A percentile compares a stretch with the other conserved stretches of the same genome.
Conservation (phyloP, 1,140 invertebrate species). For the Nasonia giraulti region DNA sequence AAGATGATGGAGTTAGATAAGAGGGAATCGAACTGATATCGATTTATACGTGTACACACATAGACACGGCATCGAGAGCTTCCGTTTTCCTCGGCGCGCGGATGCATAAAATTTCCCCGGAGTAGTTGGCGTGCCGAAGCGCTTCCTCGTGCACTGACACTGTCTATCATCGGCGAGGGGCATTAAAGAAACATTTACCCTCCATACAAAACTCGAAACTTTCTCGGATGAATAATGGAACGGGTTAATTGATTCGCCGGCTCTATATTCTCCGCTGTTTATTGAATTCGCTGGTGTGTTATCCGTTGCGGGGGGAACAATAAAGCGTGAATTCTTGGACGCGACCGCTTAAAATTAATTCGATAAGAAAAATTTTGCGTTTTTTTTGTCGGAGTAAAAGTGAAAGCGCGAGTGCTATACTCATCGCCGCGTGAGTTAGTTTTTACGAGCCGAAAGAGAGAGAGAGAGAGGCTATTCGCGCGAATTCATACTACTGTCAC, state of each 20-base stretch:
- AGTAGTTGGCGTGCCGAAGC: neutral
- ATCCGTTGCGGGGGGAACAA: too few relatives aligned
- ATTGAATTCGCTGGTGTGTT: neutral
- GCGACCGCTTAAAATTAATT: too few relatives aligned
- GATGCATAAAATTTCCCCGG: neutral
- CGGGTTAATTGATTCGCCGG: slow-evolving; percentile 10
- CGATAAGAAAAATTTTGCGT: too few relatives aligned
- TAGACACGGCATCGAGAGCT: neutral
- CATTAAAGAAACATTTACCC: slow-evolving; percentile 20
- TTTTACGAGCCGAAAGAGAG: too few relatives aligned
- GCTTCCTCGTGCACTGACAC: neutral
- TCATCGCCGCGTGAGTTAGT: too few relatives aligned
- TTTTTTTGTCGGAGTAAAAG: too few relatives aligned
- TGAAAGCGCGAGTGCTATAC: too few relatives aligned
- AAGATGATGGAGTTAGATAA: neutral
- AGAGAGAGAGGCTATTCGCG: too few relatives aligned
- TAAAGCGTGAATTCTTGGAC: too few relatives aligned
- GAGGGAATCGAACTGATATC: neutral
- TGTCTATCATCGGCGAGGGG: neutral
- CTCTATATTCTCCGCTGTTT: neutral
- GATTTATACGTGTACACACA: neutral
- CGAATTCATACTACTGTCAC: neutral
- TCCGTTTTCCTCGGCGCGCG: too few relatives aligned
- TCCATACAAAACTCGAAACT: neutral
- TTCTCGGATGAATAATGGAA: slow-evolving; percentile 33